Conservation (phyloP, 1,140 invertebrate genomes). For the Caerostris extrusa region DNA sequence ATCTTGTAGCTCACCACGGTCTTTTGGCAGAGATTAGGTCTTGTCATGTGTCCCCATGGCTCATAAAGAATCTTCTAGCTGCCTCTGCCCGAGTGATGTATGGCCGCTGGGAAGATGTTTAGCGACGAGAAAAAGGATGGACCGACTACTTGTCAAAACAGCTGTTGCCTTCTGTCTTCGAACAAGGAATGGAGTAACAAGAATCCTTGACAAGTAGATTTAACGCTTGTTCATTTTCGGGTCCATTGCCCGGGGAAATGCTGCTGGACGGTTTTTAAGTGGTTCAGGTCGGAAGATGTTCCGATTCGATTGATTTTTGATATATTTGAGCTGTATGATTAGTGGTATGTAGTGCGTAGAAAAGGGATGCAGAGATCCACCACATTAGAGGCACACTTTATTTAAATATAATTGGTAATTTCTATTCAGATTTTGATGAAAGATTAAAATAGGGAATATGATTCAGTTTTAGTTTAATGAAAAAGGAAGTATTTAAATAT, state of each 20-base stretch:
- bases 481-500: too few relatives aligned
- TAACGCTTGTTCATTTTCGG: background rate
- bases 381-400: too few relatives aligned
- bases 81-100: background rate
- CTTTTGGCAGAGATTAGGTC: background rate
- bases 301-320: too few relatives aligned
- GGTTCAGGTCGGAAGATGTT: too few relatives aligned
- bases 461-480: too few relatives aligned
- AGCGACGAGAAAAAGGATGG: constrained; percentile 10
- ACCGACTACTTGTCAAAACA: constrained; percentile 60
- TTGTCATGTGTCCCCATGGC: constrained; percentile 26
- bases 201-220: constrained; percentile 21
- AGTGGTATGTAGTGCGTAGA: too few relatives aligned
- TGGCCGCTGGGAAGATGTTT: constrained; percentile 33
- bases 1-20: background rate
- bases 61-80: constrained; percentile 19
- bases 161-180: constrained; percentile 50
- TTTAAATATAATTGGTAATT: too few relatives aligned
- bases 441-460: too few relatives aligned
- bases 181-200: background rate
- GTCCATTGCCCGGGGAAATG: background rate
- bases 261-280: background rate
- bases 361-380: too few relatives aligned
- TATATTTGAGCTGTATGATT: too few relatives aligned
- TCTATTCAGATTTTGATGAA: too few relatives aligned